Conservation (phyloP, 2,797 vertebrate genomes). For the Schizopygopsis pylzovi region DNA sequence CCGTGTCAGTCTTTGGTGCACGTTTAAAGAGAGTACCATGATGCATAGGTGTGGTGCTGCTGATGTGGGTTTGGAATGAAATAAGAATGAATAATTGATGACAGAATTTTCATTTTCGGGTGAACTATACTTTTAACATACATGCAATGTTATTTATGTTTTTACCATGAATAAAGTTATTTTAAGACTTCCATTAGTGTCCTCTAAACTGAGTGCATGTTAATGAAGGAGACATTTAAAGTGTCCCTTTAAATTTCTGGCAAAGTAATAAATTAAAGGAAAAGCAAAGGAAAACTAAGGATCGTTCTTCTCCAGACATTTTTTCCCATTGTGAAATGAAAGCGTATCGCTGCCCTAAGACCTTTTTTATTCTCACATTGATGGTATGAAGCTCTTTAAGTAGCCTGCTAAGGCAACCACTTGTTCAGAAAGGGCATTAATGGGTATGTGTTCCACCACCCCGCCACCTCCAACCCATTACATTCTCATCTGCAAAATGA, state of each 20-base stretch:
- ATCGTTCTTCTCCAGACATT: background rate
- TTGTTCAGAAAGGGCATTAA: slow-evolving; percentile 65
- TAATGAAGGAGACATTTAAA: background rate
- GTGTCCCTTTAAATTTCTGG: background rate
- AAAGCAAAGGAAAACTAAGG: background rate
- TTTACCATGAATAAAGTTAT: background rate
- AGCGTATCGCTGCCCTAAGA: slow-evolving; percentile 44
- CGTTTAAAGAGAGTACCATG: no score
- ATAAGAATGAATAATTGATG: no score
- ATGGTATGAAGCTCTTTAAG: slow-evolving; percentile 55
- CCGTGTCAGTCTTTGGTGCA: no score
- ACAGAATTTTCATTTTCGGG: no score
- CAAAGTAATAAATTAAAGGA: background rate
- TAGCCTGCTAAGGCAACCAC: slow-evolving; percentile 48
- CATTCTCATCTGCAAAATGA: slow-evolving; percentile 62
- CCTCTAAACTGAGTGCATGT: background rate
- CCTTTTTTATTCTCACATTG: slow-evolving; percentile 55
- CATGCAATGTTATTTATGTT: no score
- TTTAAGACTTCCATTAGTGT: background rate
- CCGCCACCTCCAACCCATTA: slow-evolving; percentile 57
- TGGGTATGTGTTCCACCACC: slow-evolving; percentile 55
- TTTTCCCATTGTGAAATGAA: background rate
- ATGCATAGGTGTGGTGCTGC: no score
- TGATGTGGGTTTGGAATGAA: no score
- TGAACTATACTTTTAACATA: no score